Evolutionary conservation across 2,888 invertebrate genomes (phyloP), one percentile per base, ranked within the genome.

Genomic region (Agriopis leucophaearia): DNA sequence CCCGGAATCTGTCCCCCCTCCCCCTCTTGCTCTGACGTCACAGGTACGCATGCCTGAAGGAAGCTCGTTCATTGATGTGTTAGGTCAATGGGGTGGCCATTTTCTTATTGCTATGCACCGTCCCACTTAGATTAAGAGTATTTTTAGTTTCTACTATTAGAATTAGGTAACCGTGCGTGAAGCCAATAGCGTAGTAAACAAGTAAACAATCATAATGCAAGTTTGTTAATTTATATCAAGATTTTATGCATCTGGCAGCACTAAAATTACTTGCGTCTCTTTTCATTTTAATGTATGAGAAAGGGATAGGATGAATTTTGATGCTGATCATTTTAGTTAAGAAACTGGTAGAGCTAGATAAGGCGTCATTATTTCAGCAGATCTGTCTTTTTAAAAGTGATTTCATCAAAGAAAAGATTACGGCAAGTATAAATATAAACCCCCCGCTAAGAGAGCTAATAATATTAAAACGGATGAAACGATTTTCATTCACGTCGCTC

Each of bases 1-100:
- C 45, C 70, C 67, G 71, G 66, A 69, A 27, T 55, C 38, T 16
- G 51, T 47, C 27, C 44, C 52, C 52, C 73, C 78, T 74, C 75
- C 77, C 73, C 67, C 71, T 66, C 66, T 69, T 69, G 68, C 72
- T 72, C 74, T 87, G 81, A 82, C 84, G 83, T 81, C 83, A 81
- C 27, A 40, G 59, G 50, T 78, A 86, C 83, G 81, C 86, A 84
- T 83, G 83, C 82, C 81, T 83, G 75, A 74, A 75, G 75, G 73
- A 72, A 77, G 76, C 74, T 76, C 74, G 74, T 82, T 82, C 80
- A 85, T 81, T 78, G 77, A 79, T 78, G 77, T 77, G 75, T 73
- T 74, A 78, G 82, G 79, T 83, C 78, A 81, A 74, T 81, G 81
- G 75, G 76, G 67, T 72, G 69, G 69, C 77, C 75, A 75, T 75